Evolutionary conservation across 2,797 vertebrate species (phyloP).

Genomic region (Galago senegalensis): DNA sequence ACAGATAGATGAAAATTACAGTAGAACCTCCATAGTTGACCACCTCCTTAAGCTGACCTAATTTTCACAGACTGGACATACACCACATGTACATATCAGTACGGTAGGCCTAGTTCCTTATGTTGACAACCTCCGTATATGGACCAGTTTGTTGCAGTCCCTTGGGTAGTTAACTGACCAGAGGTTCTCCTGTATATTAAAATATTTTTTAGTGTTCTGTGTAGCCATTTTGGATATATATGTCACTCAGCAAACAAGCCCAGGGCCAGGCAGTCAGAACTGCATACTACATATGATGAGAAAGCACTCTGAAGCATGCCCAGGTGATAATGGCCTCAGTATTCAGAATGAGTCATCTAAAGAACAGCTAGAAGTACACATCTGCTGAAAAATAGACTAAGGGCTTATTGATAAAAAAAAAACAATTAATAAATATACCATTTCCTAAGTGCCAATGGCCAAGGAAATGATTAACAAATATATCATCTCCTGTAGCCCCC

Average conservation of each 20-base stretch:
- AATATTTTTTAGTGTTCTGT: neutral
- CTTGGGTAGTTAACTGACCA: no score
- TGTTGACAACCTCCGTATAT: no score
- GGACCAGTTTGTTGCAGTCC: no score
- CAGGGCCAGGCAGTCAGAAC: neutral
- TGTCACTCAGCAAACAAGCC: neutral
- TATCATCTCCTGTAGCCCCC: neutral
- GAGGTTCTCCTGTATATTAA: neutral
- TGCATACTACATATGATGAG: neutral
- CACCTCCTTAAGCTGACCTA: no score
- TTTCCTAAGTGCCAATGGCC: neutral
- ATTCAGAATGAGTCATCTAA: constrained; percentile 6
- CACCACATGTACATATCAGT: no score
- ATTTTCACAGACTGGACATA: no score
- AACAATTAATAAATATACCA: neutral
- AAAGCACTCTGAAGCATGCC: neutral
- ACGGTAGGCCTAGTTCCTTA: no score
- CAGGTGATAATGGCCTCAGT: neutral
- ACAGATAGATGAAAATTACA: no score
- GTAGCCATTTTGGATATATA: neutral
- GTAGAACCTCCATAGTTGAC: no score
- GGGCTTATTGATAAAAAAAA: neutral
- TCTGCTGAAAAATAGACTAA: neutral
- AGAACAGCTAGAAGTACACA: neutral
- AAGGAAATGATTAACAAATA: constrained; percentile 38